Evolutionary conservation across 2,113 vertebrate genomes (phyloP).

Genomic region (Hoplias malabaricus): DNA sequence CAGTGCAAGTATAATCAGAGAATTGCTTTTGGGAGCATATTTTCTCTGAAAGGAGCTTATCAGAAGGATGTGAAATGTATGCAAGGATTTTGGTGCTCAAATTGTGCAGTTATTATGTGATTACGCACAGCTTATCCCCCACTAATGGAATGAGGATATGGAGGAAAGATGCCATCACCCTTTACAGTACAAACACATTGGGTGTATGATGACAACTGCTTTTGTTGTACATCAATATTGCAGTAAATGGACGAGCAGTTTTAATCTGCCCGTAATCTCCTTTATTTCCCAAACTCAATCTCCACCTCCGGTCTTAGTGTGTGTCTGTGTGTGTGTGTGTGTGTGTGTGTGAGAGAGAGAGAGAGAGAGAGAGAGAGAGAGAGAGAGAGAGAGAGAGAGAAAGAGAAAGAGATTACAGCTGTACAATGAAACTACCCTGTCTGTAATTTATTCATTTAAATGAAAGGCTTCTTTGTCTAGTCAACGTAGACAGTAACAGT

Average conservation of each 20-base stretch:
- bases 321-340: slow-evolving; percentile 9
- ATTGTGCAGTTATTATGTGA: slow-evolving; percentile 49
- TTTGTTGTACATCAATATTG: slow-evolving; percentile 49
- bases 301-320: slow-evolving; percentile 23
- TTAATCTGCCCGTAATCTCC: slow-evolving; percentile 25
- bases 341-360: not conserved
- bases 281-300: slow-evolving; percentile 35
- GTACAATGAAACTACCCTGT: slow-evolving; percentile 54
- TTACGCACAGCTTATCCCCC: slow-evolving; percentile 55
- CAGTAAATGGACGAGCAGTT: not conserved
- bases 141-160: slow-evolving; percentile 58
- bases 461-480: slow-evolving; percentile 68
- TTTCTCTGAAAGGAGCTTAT: slow-evolving; percentile 40
- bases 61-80: slow-evolving; percentile 30
- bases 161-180: slow-evolving; percentile 40
- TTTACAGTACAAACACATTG: slow-evolving; percentile 53
- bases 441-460: slow-evolving; percentile 68
- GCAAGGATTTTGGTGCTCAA: slow-evolving; percentile 35
- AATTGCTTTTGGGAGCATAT: slow-evolving; percentile 12
- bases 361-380: not conserved
- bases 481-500: slow-evolving; percentile 58
- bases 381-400: slow-evolving; percentile 23
- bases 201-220: slow-evolving; percentile 41
- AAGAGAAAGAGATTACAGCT: slow-evolving; percentile 49
- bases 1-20: not conserved